Base-by-base conservation (phyloP, 1,140 invertebrate genomes). In the Hydropsyche tenuis region DNA sequence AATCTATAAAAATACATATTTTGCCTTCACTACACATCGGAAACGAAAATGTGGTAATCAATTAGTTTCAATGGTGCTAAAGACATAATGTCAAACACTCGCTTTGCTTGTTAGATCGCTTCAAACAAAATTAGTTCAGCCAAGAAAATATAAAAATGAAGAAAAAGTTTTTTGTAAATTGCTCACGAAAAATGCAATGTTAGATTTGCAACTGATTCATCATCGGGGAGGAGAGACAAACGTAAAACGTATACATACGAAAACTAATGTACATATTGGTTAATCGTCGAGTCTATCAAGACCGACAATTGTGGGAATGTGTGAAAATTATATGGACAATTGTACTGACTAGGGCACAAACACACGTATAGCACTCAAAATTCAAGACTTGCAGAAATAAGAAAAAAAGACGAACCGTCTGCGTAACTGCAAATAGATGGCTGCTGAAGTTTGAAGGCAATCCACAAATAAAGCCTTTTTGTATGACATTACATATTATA, bases 61-160 rank as follows among this genome's bases (percentile, higher is more conserved):
- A 37, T 37, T 37, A 37, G 30, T 37, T 3, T 37, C 30, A 37
- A 37, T n/a, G n/a, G 23, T 60, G 56, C 56, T 22, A 22, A 25
- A 23, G 23, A 27, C 30, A 43, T 65, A 65, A 22, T 65, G 37
- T 65, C 37, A 48, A 23, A 51, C 22, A 43, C 45, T 76, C 68
- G 72, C 75, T 73, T 76, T 76, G 68, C 48, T 73, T 70, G 75
- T 76, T 76, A 76, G 72, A 76, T 73, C 69, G 75, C 75, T 76
- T 73, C 75, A 76, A 76, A 76, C 72, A 73, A 64, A 73, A 76
- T 76, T 76, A 76, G 74, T 76, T 76, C 71, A 76, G 74, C 74
- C 74, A 76, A 69, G 69, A 73, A 72, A 48, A 75, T n/a, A n/a
- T n/a, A 43, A 16, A 64, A 4, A 37, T 37, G 1, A 37, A 65